phyloP scores from a whole-genome alignment of 2,888 invertebrate genomes.

The Phalera bucephala region DNA sequence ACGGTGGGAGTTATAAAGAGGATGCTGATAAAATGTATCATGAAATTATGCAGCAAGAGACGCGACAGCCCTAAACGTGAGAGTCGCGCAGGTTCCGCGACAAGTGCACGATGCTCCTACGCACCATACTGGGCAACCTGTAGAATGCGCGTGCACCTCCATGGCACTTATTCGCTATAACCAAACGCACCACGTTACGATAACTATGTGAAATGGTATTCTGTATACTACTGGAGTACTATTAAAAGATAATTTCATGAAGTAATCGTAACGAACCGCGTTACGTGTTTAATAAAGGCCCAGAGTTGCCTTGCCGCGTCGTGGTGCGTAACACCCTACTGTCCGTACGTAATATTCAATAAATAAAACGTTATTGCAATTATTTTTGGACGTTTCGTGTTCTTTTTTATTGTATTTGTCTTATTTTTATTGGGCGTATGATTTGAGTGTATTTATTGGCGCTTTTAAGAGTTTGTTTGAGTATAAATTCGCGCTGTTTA shows the following conservation, averaged over 20 bases:
- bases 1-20: no score
- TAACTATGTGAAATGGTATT: no score
- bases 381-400: constrained; percentile 33
- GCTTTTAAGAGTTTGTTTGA: constrained; percentile 1
- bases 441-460: neutral
- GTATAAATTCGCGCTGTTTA: no score
- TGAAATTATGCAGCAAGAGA: no score
- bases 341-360: constrained; percentile 14
- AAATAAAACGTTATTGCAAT: constrained; percentile 22
- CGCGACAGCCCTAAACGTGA: constrained; percentile 1
- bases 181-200: no score
- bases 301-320: constrained; percentile 25
- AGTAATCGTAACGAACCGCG: no score
- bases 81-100: constrained; percentile 32
- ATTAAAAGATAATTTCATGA: no score
- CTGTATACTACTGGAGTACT: no score
- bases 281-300: no score
- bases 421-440: constrained; percentile 21
- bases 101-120: constrained; percentile 48
- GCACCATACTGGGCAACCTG: constrained; percentile 59
- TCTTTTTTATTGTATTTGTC: constrained; percentile 30
- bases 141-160: constrained; percentile 60
- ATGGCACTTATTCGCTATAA: no score
- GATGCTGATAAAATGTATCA: no score
- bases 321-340: constrained; percentile 6